Conservation (phyloP, 2,113 vertebrate genomes). For the Perognathus longimembris region DNA sequence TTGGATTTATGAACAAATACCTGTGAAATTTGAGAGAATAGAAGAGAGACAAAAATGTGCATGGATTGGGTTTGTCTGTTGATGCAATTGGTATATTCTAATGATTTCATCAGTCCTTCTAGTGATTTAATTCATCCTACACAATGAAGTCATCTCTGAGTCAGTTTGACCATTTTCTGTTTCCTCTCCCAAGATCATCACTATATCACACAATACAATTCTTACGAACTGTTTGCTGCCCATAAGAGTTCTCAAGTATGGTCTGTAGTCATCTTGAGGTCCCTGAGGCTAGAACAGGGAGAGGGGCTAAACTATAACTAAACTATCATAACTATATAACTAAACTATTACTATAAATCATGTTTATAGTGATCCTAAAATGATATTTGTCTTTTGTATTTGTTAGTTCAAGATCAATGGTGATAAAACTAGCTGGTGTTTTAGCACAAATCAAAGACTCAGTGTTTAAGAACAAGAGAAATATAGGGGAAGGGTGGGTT, state of each 20-base stretch:
- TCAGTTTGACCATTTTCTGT: not conserved
- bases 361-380: constrained; percentile 34
- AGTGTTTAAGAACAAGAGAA: not conserved
- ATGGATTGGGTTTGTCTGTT: not conserved
- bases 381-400: not conserved
- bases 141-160: not conserved
- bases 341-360: too few species aligned
- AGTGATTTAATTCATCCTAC: not conserved
- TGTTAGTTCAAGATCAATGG: not conserved
- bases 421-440: not conserved
- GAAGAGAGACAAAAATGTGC: not conserved
- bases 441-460: constrained; percentile 8
- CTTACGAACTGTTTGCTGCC: not conserved
- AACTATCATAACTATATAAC: too few species aligned
- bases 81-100: not conserved
- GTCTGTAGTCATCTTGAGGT: not conserved
- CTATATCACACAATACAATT: not conserved
- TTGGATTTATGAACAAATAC: not conserved
- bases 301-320: too few species aligned
- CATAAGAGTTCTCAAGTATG: not conserved
- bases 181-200: not conserved
- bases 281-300: not conserved
- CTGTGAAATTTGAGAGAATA: constrained; percentile 6
- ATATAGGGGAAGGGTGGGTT: not conserved
- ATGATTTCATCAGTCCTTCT: not conserved